Conservation (phyloP, 2,113 vertebrate species). For the Xenus cinereus region DNA sequence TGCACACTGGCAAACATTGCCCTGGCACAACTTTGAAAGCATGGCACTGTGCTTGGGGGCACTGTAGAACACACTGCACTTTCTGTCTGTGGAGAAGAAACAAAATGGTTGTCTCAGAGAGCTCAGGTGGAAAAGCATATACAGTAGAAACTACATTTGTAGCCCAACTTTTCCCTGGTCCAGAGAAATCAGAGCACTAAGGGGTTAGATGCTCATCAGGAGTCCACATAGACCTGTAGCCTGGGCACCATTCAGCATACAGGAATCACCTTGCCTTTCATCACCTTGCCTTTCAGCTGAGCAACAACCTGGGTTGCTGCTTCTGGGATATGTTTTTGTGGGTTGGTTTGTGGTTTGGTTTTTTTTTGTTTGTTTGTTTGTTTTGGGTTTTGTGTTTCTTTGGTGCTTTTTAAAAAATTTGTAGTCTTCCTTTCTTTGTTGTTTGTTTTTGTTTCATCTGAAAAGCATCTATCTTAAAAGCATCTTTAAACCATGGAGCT, state of each 20-base stretch:
- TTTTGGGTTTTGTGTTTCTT: neutral
- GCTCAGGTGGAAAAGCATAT: neutral
- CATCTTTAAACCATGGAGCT: neutral
- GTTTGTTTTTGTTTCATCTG: neutral
- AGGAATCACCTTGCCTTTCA: neutral
- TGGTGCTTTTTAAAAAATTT: neutral
- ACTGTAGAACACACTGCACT: slow-evolving; percentile 70
- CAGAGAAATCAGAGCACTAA: neutral
- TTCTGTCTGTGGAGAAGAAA: slow-evolving; percentile 52
- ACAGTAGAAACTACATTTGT: neutral
- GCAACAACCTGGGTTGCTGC: neutral
- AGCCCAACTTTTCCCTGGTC: neutral
- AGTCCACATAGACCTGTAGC: neutral
- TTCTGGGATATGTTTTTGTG: neutral
- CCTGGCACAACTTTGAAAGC: slow-evolving; percentile 64
- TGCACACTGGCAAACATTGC: slow-evolving; percentile 69
- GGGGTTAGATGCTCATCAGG: neutral
- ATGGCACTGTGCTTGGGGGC: slow-evolving; percentile 65
- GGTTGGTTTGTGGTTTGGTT: too few relatives aligned
- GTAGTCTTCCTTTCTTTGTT: neutral
- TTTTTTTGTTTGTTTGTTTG: neutral
- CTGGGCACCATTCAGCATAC: neutral
- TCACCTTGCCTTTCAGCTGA: neutral
- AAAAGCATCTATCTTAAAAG: neutral
- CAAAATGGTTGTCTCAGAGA: neutral